Evolutionary conservation across 2,797 vertebrate species (phyloP), one percentile per base, ranked within the genome.

Genomic region (Acanthurus leucopareius): DNA sequence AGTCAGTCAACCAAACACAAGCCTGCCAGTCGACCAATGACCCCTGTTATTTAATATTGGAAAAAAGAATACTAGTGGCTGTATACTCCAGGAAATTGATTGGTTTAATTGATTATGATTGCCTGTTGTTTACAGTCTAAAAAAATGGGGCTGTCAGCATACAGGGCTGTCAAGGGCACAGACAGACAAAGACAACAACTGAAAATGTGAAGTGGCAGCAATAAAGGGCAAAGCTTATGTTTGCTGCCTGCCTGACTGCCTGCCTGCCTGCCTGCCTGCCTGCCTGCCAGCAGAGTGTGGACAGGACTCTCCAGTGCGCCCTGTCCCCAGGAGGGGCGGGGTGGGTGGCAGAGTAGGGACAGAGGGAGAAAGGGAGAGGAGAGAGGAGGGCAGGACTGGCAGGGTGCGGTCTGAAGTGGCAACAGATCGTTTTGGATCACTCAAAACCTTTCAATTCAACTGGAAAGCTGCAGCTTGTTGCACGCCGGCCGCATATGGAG

Each of bases 381-480:
- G 94, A 95, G 94, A 95, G 90, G 93, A 94, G 93, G 92, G 93
- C 91, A 95, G 91, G 92, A 91, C 94, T 96, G 96, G 94, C 94
- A 97, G 97, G 97, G 97, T 96, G 96, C 96, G 96, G 97, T 97
- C 97, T 96, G 94, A 94, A 95, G 95, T 95, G 96, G 96, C 95
- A 95, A 95, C 95, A 94, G 90, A 94, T 96, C 95, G 86, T 94
- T 95, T 95, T 92, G 95, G 96, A 97, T 97, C 96, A 95, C 94
- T 96, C 96, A 95, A 94, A 95, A 96, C 96, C 94, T 93, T 95
- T 70, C 90, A 95, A 94, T 95, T 90, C 93, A 90, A 86, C 81
- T 86, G 89, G 87, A 93, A 93, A 88, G 87, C 90, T 89, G 89
- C 89, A 92, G 92, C 88, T 81, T 75, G 88, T 84, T 83, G 88